Percentiles rank a stretch among this genome's conserved stretches.
phyloP scores from a whole-genome alignment of 2,113 vertebrate genomes.

The Atlantisia rogersi region DNA sequence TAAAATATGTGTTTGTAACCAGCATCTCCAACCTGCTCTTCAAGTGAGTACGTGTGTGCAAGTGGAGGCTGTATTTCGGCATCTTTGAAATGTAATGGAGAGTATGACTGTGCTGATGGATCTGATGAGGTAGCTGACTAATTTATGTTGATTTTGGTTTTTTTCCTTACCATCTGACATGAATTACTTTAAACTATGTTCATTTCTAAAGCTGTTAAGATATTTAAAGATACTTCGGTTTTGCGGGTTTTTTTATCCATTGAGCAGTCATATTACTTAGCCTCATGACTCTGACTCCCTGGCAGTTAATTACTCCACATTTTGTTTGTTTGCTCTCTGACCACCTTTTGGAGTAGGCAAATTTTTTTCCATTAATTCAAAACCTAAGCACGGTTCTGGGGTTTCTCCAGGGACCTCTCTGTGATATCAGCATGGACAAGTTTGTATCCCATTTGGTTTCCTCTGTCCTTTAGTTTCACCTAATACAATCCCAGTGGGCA shows the following conservation, averaged over 20 bases:
- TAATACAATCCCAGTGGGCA: neutral
- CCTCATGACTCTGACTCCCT: neutral
- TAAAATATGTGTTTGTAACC: constrained; percentile 62
- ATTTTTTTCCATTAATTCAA: neutral
- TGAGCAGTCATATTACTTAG: neutral
- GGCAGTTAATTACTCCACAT: neutral
- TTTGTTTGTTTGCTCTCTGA: neutral
- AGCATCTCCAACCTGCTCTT: constrained; percentile 91
- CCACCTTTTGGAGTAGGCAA: fast-evolving
- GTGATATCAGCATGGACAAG: fast-evolving
- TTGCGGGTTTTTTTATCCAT: neutral
- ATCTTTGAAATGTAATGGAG: constrained; percentile 90
- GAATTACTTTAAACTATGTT: no score
- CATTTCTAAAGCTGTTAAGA: no score
- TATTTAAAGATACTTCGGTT: no score
- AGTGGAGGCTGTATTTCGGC: constrained; percentile 91
- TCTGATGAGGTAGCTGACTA: constrained; percentile 91
- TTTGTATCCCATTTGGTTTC: neutral
- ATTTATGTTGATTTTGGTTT: neutral
- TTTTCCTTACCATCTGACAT: fast-evolving
- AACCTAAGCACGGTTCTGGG: fast-evolving
- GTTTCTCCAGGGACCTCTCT: neutral
- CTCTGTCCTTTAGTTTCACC: neutral
- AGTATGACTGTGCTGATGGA: constrained; percentile 92
- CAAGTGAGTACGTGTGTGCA: constrained; percentile 92